Base-by-base conservation (phyloP, 2,888 invertebrate genomes). In the Ceratothoa steindachneri region DNA sequence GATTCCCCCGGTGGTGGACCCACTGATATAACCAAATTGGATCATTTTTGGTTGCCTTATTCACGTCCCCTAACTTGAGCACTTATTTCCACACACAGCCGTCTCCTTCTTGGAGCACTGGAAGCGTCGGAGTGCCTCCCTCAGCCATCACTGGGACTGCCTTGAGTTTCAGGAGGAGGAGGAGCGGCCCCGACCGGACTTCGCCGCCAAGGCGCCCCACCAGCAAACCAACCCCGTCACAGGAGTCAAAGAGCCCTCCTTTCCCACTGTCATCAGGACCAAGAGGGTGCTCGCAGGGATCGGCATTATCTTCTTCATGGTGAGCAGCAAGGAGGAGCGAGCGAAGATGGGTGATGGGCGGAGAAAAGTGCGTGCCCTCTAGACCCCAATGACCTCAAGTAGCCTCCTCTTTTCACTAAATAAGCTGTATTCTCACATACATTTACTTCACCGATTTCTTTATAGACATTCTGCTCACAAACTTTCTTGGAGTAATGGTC, bases 101-200 rank as follows among this genome's bases (percentile, higher is more conserved):
- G 87, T 88, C 52, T 85, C 87, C 60, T 87, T 88, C 81, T 83
- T 88, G 75, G 87, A 88, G 80, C 87, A 87, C 81, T 88, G 88
- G 88, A 87, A 88, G 81, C 82, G 87, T 65, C 87, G 87, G 81
- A 87, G 86, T 71, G 87, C 86, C 19, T 85, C 86, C 69, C 82
- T 87, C 30, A 86, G 87, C 27, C 87, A 88, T 81, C 87, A 87
- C 81, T 87, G 88, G 88, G 88, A 88, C 82, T 86, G 86, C 75
- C 83, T 86, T 81, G 87, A 86, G 77, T 87, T 86, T 82, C 86
- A 87, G 80, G 87, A 87, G 73, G 87, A 87, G 81, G 87, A 87
- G 83, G 87, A 87, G 80, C 82, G 86, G 29, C 87, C 87, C 0
- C 80, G 87, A n/a, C 87, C 88, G 4, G 87, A 87, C 80, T 88